A percentile compares a stretch with the other conserved stretches of the same genome.
phyloP scores from a whole-genome alignment of 2,797 vertebrate genomes.

The Cirrhinus mrigala region DNA sequence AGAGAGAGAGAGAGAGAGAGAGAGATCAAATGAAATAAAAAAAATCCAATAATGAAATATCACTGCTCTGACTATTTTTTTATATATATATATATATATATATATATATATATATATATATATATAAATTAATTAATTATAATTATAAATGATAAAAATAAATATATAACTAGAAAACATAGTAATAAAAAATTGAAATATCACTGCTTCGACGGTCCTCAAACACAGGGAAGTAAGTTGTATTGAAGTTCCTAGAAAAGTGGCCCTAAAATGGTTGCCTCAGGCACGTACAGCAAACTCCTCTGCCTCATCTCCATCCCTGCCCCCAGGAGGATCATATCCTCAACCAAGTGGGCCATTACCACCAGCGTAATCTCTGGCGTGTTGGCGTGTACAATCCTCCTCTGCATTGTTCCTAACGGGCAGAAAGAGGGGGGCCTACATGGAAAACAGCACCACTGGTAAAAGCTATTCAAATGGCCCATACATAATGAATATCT shows the following conservation, averaged over 20 bases:
- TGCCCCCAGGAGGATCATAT: constrained; percentile 70
- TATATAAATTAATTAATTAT: too few species aligned
- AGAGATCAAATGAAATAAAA: too few species aligned
- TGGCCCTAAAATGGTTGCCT: background rate
- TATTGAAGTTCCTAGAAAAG: background rate
- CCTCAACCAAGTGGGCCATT: constrained; percentile 73
- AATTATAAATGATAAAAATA: background rate
- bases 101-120: too few species aligned
- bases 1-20: too few species aligned
- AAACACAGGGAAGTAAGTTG: background rate
- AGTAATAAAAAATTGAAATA: too few species aligned
- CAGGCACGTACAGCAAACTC: constrained; percentile 10
- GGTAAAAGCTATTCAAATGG: constrained; percentile 80
- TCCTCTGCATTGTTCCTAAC: constrained; percentile 48
- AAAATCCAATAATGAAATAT: too few species aligned
- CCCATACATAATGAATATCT: constrained; percentile 82
- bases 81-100: too few species aligned
- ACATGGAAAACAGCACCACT: constrained; percentile 75
- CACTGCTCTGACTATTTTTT: too few species aligned
- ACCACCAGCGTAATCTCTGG: constrained; percentile 67
- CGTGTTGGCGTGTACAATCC: constrained; percentile 35
- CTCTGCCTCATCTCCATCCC: constrained; percentile 58
- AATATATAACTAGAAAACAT: too few species aligned
- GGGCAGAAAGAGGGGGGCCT: constrained; percentile 70
- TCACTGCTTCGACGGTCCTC: background rate